Conservation (phyloP, 2,113 vertebrate genomes). For the Campylomormyrus numenius region DNA sequence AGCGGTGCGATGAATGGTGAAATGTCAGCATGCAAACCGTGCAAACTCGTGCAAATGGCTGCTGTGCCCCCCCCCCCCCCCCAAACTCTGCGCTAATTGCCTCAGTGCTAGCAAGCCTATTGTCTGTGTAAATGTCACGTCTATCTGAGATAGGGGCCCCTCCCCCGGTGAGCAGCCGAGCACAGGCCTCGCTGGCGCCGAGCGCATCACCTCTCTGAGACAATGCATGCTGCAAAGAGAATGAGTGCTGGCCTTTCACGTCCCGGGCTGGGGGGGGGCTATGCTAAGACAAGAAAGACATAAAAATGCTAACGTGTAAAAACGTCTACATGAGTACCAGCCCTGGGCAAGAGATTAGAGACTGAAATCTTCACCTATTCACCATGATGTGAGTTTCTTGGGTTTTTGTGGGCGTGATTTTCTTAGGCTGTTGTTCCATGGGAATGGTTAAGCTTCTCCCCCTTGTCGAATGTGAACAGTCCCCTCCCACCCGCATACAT, state of each 20-base stretch:
- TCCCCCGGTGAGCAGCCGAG: constrained; percentile 21
- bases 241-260: neutral
- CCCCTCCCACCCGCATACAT: neutral
- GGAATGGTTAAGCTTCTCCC: no score
- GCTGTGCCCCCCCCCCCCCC: neutral
- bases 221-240: constrained; percentile 25
- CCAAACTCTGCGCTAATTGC: constrained; percentile 41
- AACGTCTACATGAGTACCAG: neutral
- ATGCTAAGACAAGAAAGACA: neutral
- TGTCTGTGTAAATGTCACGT: constrained; percentile 50
- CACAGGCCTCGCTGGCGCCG: constrained; percentile 14
- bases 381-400: neutral
- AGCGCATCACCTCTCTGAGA: constrained; percentile 18
- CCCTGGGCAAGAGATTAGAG: neutral
- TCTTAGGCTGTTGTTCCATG: neutral
- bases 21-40: constrained; percentile 48
- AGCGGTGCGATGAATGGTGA: constrained; percentile 39
- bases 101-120: constrained; percentile 33
- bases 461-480: neutral
- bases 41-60: constrained; percentile 20
- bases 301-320: neutral
- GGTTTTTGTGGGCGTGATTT: no score
- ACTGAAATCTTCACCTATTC: neutral
- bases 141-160: constrained; percentile 36
- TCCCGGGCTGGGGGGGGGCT: neutral